Percentiles rank a stretch among this genome's conserved stretches.
Conservation (phyloP, 2,888 invertebrate genomes). For the Lathronympha strigana region DNA sequence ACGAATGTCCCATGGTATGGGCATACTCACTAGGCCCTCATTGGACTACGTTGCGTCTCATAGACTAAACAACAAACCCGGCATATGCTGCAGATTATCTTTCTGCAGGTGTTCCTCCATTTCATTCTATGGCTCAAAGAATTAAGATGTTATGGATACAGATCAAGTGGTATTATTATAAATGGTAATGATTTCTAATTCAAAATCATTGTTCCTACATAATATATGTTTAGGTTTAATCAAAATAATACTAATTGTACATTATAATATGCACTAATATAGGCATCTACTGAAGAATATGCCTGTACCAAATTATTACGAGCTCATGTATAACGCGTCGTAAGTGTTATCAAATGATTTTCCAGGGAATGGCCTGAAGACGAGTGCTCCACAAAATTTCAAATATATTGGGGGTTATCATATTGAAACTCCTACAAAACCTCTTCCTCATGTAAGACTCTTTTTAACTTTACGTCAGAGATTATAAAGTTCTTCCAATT, state of each 20-base stretch:
- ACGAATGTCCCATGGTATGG: conserved; percentile 11
- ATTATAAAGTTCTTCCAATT: no score
- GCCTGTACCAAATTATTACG: conserved; percentile 15
- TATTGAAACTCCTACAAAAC: conserved; percentile 1
- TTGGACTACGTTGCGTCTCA: conserved; percentile 4
- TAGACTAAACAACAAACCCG: conserved; percentile 18
- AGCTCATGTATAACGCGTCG: conserved; percentile 27
- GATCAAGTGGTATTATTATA: conserved; percentile 14
- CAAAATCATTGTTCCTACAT: no score
- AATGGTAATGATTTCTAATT: no score
- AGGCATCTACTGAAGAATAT: no score
- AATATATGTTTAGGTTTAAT: no score
- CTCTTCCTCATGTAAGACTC: conserved; percentile 3
- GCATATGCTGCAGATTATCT: conserved; percentile 8
- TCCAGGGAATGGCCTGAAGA: conserved; percentile 5
- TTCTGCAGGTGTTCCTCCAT: conserved; percentile 6
- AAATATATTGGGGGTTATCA: conserved; percentile 19
- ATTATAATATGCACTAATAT: no score
- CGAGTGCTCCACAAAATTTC: conserved; percentile 16
- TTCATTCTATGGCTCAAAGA: neutral
- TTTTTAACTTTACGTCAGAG: no score
- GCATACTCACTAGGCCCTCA: conserved; percentile 10
- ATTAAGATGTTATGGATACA: conserved; percentile 7
- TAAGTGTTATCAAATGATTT: conserved; percentile 28
- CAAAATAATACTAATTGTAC: no score